These are phyloP conservation scores for Saccostrea echinata DNA, from an alignment of 1,140 invertebrate species.

Conservation along the genomic window DNA sequence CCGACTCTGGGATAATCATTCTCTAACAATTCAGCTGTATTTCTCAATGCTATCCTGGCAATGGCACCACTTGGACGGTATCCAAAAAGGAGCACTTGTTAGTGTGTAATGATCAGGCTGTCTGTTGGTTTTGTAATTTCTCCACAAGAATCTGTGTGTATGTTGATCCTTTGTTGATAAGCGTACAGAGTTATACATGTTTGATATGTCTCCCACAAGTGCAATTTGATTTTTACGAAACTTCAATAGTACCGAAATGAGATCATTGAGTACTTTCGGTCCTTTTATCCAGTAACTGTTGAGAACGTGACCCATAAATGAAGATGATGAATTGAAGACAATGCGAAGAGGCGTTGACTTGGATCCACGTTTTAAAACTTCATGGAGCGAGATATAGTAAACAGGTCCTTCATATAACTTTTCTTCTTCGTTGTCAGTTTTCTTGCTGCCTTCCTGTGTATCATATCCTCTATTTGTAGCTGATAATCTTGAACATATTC, in stretches of 20 bases:
- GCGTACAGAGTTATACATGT: conserved; percentile 49
- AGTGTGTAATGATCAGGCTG: too few relatives aligned
- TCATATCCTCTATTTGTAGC: conserved; percentile 47
- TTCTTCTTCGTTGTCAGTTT: conserved; percentile 30
- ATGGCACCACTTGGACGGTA: conserved; percentile 36
- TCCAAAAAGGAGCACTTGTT: conserved; percentile 37
- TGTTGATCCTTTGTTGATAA: too few relatives aligned
- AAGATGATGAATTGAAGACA: conserved; percentile 48
- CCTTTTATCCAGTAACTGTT: conserved; percentile 56
- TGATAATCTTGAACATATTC: conserved; percentile 32
- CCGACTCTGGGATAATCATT: conserved; percentile 5
- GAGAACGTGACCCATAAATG: conserved; percentile 41
- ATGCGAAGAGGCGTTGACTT: conserved; percentile 43
- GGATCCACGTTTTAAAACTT: conserved; percentile 45
- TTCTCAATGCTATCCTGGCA: not conserved
- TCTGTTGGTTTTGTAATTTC: too few relatives aligned
- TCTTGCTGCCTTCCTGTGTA: conserved; percentile 35
- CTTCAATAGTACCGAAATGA: too few relatives aligned
- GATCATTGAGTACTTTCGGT: too few relatives aligned
- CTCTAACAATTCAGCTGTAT: conserved; percentile 42
- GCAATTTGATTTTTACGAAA: conserved; percentile 41
- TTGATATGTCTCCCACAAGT: conserved; percentile 45
- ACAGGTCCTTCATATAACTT: conserved; percentile 36
- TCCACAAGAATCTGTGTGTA: too few relatives aligned
- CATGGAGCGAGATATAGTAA: conserved; percentile 48